Conservation (phyloP, 2,888 invertebrate genomes). For the Sminthurinus aureus region DNA sequence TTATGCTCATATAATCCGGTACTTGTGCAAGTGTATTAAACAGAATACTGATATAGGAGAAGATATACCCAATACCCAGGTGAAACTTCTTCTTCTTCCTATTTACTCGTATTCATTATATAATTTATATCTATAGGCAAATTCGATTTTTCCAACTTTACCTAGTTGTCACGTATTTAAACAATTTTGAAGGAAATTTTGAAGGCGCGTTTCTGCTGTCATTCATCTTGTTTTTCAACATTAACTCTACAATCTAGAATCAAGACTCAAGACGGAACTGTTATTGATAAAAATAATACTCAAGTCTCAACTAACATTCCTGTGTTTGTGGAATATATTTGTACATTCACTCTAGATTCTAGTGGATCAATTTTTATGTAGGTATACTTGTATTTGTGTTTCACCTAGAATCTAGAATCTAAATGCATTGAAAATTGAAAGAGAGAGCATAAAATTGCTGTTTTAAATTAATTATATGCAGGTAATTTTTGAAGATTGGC, state of each 20-base stretch:
- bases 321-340: too few species aligned
- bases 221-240: too few species aligned
- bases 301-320: too few species aligned
- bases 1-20: slow-evolving; percentile 11
- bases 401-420: background rate
- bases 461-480: slow-evolving; percentile 19
- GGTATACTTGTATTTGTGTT: background rate
- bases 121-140: background rate
- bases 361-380: too few species aligned
- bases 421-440: background rate
- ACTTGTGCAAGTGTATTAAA: background rate
- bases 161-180: too few species aligned
- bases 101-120: background rate
- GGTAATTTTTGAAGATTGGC: slow-evolving; percentile 5
- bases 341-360: too few species aligned
- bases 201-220: too few species aligned
- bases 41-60: background rate
- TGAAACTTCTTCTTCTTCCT: slow-evolving; percentile 15
- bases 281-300: too few species aligned
- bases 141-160: too few species aligned
- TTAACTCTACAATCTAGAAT: too few species aligned
- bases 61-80: background rate
- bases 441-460: slow-evolving; percentile 15
- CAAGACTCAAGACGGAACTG: too few species aligned
- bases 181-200: too few species aligned